phyloP scores from a whole-genome alignment of 2,113 vertebrate genomes.

The Morone saxatilis region DNA sequence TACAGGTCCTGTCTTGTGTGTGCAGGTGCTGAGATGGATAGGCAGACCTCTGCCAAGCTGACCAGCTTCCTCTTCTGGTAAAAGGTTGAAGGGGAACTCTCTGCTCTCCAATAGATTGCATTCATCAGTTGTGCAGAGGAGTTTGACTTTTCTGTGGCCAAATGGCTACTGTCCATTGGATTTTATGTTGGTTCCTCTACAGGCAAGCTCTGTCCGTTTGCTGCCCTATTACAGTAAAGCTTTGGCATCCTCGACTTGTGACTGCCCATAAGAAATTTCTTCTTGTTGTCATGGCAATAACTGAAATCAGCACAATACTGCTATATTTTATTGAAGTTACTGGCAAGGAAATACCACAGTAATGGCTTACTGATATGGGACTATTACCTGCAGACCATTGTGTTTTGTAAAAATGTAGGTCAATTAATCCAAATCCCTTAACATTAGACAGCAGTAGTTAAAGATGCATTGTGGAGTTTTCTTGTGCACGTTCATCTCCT shows the following conservation, averaged over 20 bases:
- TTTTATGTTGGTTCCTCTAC: conserved; percentile 79
- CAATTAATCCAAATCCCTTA: too few relatives aligned
- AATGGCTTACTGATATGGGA: not conserved
- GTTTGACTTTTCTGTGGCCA: conserved; percentile 84
- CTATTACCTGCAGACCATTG: not conserved
- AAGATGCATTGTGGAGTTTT: too few relatives aligned
- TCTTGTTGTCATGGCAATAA: not conserved
- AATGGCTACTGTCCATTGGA: conserved; percentile 84
- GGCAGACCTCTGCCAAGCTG: conserved; percentile 66
- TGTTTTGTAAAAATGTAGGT: not conserved
- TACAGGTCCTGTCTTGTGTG: conserved; percentile 31
- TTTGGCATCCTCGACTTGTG: not conserved
- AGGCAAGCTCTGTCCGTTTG: conserved; percentile 57
- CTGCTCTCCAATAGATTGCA: conserved; percentile 80
- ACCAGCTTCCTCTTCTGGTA: conserved; percentile 71
- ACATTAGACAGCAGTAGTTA: too few relatives aligned
- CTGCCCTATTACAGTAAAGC: not conserved
- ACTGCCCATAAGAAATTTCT: not conserved
- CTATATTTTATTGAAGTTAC: not conserved
- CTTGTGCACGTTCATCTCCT: too few relatives aligned
- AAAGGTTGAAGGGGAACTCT: conserved; percentile 74
- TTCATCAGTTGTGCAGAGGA: conserved; percentile 72
- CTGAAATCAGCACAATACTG: not conserved
- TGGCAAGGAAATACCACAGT: not conserved
- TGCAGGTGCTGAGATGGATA: conserved; percentile 75